Percentiles rank a stretch among this genome's conserved stretches.
Evolutionary conservation across 2,113 vertebrate species (phyloP).

Genomic region (Steatornis caripensis): DNA sequence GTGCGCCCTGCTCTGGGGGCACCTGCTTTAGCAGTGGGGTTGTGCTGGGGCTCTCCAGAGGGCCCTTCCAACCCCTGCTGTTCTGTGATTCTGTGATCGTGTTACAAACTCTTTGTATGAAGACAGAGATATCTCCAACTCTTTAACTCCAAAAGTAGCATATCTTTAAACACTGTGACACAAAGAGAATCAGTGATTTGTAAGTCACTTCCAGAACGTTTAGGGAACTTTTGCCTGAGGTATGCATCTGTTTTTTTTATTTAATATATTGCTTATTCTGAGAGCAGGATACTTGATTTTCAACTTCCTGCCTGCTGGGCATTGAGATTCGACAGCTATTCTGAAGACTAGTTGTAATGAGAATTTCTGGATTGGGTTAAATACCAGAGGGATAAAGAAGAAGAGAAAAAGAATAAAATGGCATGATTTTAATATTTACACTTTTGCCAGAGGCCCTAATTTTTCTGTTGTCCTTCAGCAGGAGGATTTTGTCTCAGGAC

Average conservation of each 20-base stretch:
- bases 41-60: no score
- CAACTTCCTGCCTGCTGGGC: not conserved
- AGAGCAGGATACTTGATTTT: not conserved
- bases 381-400: not conserved
- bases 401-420: not conserved
- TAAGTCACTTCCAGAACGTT: not conserved
- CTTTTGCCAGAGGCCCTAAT: not conserved
- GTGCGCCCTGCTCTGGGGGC: no score
- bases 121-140: not conserved
- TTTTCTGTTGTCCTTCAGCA: not conserved
- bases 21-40: no score
- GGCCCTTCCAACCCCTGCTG: no score
- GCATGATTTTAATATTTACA: not conserved
- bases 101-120: not conserved
- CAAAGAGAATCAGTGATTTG: not conserved
- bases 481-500: not conserved
- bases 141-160: not conserved
- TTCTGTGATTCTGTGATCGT: no score
- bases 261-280: not conserved
- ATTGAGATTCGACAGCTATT: not conserved
- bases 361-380: not conserved
- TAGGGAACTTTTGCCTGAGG: not conserved
- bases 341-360: not conserved
- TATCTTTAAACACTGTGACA: not conserved
- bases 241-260: not conserved